Base-by-base conservation (phyloP, 2,888 invertebrate species). In the Drosophila phalerata region DNA sequence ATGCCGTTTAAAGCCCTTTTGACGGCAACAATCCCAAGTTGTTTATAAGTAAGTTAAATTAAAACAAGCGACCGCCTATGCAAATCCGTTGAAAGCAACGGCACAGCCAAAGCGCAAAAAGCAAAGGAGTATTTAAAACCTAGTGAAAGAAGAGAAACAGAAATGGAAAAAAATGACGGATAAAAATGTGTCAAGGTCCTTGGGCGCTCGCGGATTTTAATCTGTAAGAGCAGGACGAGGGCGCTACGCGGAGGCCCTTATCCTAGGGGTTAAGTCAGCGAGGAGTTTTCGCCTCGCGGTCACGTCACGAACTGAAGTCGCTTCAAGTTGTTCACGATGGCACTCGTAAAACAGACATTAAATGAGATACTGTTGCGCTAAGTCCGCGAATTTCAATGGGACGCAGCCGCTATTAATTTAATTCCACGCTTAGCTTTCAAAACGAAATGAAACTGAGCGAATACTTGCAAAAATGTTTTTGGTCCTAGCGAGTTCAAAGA, bases 171-270 rank as follows among this genome's bases (percentile, higher is more conserved):
- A 77, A 57, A 42, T 65, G 5, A 55, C 42, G 80, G 57, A 71
- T 61, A n/a, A 22, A 84, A 83, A 85, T 84, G 78, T 84, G 83
- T 84, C 83, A 84, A 84, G 83, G 83, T 84, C 75, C 43, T 64
- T 79, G 63, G 52, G 63, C 38, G 32, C 40, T 37, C 69, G 63
- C 79, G 66, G 70, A 82, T 87, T 87, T 87, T 67, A 81, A 76
- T 85, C 57, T 69, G 55, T 45, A 64, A 63, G 22, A 32, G 48
- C n/a, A 40, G n/a, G 37, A 19, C 10, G 8, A 8, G 8, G 9
- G 5, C 8, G 42, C 49, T 45, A 28, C 5, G 57, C 52, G 43
- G 60, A 32, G 48, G 42, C 81, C 57, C 69, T 83, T 77, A 86
- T 86, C 86, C 86, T 63, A 25, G 69, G 71, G 62, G 77, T 67